A percentile compares a stretch with the other conserved stretches of the same genome.
Evolutionary conservation across 2,888 invertebrate species (phyloP).

Genomic region (Tortrix viridana): DNA sequence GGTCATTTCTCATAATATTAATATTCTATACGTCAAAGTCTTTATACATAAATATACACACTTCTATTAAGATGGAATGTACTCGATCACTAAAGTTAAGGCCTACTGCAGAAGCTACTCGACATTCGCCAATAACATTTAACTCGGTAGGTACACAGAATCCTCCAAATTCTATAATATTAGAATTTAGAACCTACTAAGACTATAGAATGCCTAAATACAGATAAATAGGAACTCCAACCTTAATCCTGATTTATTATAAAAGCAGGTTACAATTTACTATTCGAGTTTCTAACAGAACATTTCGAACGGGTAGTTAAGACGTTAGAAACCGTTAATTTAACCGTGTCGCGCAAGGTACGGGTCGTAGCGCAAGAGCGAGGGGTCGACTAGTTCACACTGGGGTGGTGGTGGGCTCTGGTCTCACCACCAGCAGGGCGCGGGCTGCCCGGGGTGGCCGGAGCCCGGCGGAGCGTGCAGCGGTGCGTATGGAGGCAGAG

Average conservation of each 20-base stretch:
- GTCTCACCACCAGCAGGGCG: slow-evolving; percentile 84
- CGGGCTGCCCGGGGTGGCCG: slow-evolving; percentile 67
- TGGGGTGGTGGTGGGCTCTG: slow-evolving; percentile 40
- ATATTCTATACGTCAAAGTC: slow-evolving; percentile 51
- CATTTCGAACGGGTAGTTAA: slow-evolving; percentile 34
- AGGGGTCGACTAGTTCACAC: slow-evolving; percentile 70
- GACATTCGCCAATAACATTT: slow-evolving; percentile 22
- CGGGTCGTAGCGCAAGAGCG: slow-evolving; percentile 33
- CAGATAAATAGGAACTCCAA: slow-evolving; percentile 77
- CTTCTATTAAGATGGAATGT: slow-evolving; percentile 64
- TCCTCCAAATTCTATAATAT: slow-evolving; percentile 14
- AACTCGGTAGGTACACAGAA: slow-evolving; percentile 29
- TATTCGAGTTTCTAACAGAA: slow-evolving; percentile 70
- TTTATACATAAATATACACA: slow-evolving; percentile 78
- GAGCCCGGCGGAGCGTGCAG: slow-evolving; percentile 74
- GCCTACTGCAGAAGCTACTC: slow-evolving; percentile 30
- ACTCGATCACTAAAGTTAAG: slow-evolving; percentile 49
- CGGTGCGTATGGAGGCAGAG: slow-evolving; percentile 78
- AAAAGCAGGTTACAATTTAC: slow-evolving; percentile 45
- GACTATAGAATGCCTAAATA: slow-evolving; percentile 44
- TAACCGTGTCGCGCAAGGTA: slow-evolving; percentile 25
- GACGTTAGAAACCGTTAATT: slow-evolving; percentile 34
- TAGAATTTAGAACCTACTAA: slow-evolving; percentile 30
- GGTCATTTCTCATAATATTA: slow-evolving; percentile 77
- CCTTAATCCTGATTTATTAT: slow-evolving; percentile 55